Evolutionary conservation across 2,797 vertebrate species (phyloP).

Genomic region (Sebastes steindachneri): DNA sequence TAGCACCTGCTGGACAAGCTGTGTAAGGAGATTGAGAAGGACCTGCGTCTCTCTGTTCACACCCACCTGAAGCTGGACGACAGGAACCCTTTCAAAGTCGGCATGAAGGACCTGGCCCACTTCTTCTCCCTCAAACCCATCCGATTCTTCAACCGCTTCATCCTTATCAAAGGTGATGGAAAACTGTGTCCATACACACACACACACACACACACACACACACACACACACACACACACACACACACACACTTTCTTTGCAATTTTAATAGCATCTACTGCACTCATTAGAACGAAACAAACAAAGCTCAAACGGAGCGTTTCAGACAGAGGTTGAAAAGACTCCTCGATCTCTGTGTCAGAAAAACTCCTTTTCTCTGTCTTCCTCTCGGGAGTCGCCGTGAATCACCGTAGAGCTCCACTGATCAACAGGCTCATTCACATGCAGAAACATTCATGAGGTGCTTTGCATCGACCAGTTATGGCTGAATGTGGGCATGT

Average conservation of each 20-base stretch:
- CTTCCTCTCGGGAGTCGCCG: too few relatives aligned
- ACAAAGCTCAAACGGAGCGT: too few relatives aligned
- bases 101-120: constrained; percentile 96
- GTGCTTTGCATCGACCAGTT: too few relatives aligned
- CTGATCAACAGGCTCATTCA: too few relatives aligned
- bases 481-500: too few relatives aligned
- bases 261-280: background rate
- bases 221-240: too few relatives aligned
- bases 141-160: constrained; percentile 97
- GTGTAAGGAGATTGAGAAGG: constrained; percentile 99
- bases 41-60: constrained; percentile 96
- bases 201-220: background rate
- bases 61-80: constrained; percentile 97
- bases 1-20: constrained; percentile 96
- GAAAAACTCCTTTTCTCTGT: too few relatives aligned
- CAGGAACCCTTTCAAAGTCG: constrained; percentile 97
- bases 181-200: background rate
- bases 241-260: background rate
- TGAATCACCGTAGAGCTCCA: too few relatives aligned
- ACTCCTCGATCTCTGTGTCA: too few relatives aligned
- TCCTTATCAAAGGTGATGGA: constrained; percentile 94
- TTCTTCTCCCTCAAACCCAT: constrained; percentile 97
- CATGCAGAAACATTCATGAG: too few relatives aligned
- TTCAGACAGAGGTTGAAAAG: too few relatives aligned
- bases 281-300: background rate